Evolutionary conservation across 2,797 vertebrate species (phyloP).

Genomic region (Pampus argenteus): DNA sequence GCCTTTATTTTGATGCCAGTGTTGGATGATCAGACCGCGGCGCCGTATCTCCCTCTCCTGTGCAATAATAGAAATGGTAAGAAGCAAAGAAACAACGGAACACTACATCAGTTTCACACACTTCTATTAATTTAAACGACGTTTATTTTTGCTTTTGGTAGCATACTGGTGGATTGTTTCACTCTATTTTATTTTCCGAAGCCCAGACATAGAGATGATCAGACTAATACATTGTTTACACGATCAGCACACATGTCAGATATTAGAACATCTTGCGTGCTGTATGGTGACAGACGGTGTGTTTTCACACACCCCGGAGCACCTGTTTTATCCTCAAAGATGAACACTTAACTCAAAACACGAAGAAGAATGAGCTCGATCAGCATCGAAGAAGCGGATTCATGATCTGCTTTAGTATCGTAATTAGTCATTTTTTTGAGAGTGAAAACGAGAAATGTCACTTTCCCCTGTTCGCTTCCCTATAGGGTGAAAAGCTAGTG

Average conservation of each 20-base stretch:
- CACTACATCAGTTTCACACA: conserved; percentile 38
- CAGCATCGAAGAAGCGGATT: conserved; percentile 20
- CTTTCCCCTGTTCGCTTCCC: neutral
- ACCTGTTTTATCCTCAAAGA: conserved; percentile 26
- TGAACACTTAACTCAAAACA: neutral
- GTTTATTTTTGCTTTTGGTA: neutral
- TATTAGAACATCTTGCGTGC: conserved; percentile 7
- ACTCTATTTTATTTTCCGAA: conserved; percentile 1
- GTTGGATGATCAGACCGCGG: conserved; percentile 38
- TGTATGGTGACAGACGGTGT: conserved; percentile 20
- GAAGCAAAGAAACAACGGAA: conserved; percentile 34
- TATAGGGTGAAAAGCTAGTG: neutral
- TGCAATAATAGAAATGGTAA: conserved; percentile 59
- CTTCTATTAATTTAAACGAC: neutral
- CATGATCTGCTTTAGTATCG: neutral
- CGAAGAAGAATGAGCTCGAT: neutral
- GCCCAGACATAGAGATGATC: neutral
- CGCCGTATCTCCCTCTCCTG: conserved; percentile 7
- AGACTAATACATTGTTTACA: neutral
- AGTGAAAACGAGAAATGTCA: neutral
- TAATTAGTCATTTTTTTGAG: neutral
- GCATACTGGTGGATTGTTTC: neutral
- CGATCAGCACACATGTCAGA: conserved; percentile 5
- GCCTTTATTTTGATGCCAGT: conserved; percentile 23
- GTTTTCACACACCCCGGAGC: conserved; percentile 34